These are phyloP conservation scores for Drosophila demipolita DNA, from an alignment of 2,888 invertebrate species.

Conservation along the genomic window DNA sequence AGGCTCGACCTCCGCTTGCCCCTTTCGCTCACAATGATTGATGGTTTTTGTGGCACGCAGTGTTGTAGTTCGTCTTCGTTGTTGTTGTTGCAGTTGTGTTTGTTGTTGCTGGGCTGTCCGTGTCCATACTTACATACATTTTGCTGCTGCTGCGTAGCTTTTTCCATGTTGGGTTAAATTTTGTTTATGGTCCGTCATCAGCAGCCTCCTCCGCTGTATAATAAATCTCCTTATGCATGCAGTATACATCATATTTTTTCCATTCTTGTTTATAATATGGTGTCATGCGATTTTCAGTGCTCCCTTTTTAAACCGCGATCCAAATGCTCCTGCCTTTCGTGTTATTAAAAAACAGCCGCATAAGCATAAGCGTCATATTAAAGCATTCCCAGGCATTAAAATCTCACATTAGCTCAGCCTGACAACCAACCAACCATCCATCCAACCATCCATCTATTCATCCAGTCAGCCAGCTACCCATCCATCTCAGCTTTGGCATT, in stretches of 20 bases:
- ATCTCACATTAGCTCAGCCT: slow-evolving; percentile 67
- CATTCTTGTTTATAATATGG: slow-evolving; percentile 80
- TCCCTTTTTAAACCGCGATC: slow-evolving; percentile 36
- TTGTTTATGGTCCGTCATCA: slow-evolving; percentile 79
- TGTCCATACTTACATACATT: slow-evolving; percentile 46
- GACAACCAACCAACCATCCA: slow-evolving; percentile 52
- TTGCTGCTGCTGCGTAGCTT: slow-evolving; percentile 40
- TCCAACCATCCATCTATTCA: slow-evolving; percentile 41
- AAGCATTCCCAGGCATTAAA: slow-evolving; percentile 78
- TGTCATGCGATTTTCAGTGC: slow-evolving; percentile 75
- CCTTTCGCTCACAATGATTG: slow-evolving; percentile 79
- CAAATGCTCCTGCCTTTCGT: slow-evolving; percentile 57
- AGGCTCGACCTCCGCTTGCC: slow-evolving; percentile 64
- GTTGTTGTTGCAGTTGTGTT: slow-evolving; percentile 18
- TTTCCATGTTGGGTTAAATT: slow-evolving; percentile 66
- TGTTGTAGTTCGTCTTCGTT: slow-evolving; percentile 44
- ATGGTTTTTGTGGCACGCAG: slow-evolving; percentile 78
- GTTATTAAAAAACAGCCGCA: slow-evolving; percentile 71
- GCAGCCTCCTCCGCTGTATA: slow-evolving; percentile 65
- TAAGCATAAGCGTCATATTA: slow-evolving; percentile 70
- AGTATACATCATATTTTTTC: slow-evolving; percentile 51
- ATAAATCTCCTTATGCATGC: slow-evolving; percentile 73
- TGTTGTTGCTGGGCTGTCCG: slow-evolving; percentile 54
- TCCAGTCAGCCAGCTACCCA: slow-evolving; percentile 37
- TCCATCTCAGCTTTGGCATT: slow-evolving; percentile 76